Evolutionary conservation across 2,888 invertebrate species (phyloP), one percentile per base, ranked within the genome.

Genomic region (Parascotia fuliginaria): DNA sequence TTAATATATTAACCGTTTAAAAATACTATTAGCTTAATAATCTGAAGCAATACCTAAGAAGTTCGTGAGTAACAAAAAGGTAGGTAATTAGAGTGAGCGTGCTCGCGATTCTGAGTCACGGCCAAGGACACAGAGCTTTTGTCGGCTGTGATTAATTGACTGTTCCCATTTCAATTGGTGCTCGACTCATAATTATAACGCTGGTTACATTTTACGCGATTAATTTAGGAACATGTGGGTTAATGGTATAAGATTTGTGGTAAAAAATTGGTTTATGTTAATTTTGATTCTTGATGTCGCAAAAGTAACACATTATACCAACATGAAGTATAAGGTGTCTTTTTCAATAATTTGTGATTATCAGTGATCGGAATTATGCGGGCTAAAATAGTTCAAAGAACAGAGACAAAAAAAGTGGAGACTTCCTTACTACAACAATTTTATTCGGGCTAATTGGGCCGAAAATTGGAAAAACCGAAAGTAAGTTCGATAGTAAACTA

Each of bases 81-180:
- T 63, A 60, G 66, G 68, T 68, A 68, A 65, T 75, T 73, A 68
- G 62, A 55, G 59, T 62, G 62, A 61, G 62, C 63, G 70, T 65
- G 64, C 57, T 64, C 64, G 65, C 70, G 65, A 63, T 60, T 63
- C 55, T 57, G 64, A 71, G 73, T 77, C 79, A 79, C 69, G 79
- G 81, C 72, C 80, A 81, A 81, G 81, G 79, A 75, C 74, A 60
- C 74, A 59, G 59, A 64, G 65, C 69, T 68, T n/a, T 69, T 71
- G 67, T 65, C 50, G 70, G 50, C 70, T 56, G 67, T 73, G 71
- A 75, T 72, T 75, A 72, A 74, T 66, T 53, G 66, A 60, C 57
- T 70, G 66, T 60, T 65, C 69, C 57, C 63, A 62, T 71, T 67
- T 65, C 65, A 63, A 72, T 73, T 69, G 67, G 56, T 60, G 56